Conservation (phyloP, 64 coral and sea anemone species). For the Montipora capricornis region DNA sequence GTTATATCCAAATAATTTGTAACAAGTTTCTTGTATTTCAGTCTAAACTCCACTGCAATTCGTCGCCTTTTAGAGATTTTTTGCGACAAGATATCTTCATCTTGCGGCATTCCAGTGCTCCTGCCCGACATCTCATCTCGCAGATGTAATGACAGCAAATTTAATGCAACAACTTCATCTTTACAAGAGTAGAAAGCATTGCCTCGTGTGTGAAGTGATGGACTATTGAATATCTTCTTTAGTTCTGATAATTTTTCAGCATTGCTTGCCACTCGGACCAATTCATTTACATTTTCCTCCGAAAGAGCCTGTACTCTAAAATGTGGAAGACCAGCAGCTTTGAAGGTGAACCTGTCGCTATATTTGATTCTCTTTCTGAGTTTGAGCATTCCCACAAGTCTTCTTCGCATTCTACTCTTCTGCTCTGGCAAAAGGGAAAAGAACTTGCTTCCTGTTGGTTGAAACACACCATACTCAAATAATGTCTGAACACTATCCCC, state of each 20-base stretch:
- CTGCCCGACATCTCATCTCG: constrained; percentile 53
- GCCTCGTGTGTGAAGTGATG: constrained; percentile 31
- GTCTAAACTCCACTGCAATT: constrained; percentile 52
- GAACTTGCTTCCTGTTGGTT: constrained; percentile 64
- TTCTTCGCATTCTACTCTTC: constrained; percentile 46
- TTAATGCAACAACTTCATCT: constrained; percentile 74
- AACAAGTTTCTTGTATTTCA: constrained; percentile 65
- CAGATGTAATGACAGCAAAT: constrained; percentile 58
- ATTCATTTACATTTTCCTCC: constrained; percentile 19
- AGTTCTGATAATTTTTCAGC: constrained; percentile 11
- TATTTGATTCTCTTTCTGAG: constrained; percentile 46
- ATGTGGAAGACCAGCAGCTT: constrained; percentile 49
- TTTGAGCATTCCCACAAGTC: constrained; percentile 43
- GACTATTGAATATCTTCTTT: constrained; percentile 57
- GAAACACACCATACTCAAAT: constrained; percentile 65
- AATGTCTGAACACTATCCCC: constrained; percentile 64
- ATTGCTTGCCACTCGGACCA: constrained; percentile 41
- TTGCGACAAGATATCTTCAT: constrained; percentile 53
- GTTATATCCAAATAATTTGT: constrained; percentile 61
- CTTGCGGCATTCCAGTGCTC: constrained; percentile 59
- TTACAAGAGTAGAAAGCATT: constrained; percentile 66
- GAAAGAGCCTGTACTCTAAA: constrained; percentile 63
- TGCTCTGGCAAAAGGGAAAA: constrained; percentile 34
- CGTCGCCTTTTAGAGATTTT: background rate
- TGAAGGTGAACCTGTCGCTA: constrained; percentile 61